Evolutionary conservation across 2,888 invertebrate species (phyloP).

Genomic region (Spatulosminthurus flaviceps): DNA sequence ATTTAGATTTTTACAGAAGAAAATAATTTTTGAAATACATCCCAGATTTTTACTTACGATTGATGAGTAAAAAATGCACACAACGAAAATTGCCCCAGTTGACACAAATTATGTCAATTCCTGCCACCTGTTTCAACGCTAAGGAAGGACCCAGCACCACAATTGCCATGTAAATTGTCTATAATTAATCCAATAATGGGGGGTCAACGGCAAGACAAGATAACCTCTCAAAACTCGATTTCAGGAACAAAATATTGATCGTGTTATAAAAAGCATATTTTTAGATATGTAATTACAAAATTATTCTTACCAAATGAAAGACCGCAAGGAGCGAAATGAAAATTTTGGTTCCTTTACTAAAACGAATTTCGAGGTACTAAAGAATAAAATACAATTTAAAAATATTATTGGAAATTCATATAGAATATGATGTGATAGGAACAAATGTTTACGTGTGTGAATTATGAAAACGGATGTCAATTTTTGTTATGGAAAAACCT

Average conservation of each 20-base stretch:
- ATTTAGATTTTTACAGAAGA: no score
- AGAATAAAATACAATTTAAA: slow-evolving; percentile 56
- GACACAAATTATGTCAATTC: slow-evolving; percentile 74
- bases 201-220: no score
- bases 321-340: slow-evolving; percentile 67
- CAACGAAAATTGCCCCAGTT: slow-evolving; percentile 74
- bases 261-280: no score
- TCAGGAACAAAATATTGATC: no score
- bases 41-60: slow-evolving; percentile 68
- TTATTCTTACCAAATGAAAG: slow-evolving; percentile 66
- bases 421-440: neutral
- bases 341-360: slow-evolving; percentile 66
- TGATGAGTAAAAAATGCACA: slow-evolving; percentile 81
- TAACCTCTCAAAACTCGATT: no score
- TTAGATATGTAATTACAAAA: no score
- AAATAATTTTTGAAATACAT: neutral
- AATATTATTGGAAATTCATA: neutral
- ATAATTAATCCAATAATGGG: neutral
- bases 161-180: slow-evolving; percentile 68
- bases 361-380: slow-evolving; percentile 69
- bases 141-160: slow-evolving; percentile 76
- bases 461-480: no score
- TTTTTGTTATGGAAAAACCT: slow-evolving; percentile 63
- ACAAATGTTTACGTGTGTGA: no score
- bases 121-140: slow-evolving; percentile 77